phyloP scores from a whole-genome alignment of 1,140 invertebrate genomes.

The Maconellicoccus hirsutus region DNA sequence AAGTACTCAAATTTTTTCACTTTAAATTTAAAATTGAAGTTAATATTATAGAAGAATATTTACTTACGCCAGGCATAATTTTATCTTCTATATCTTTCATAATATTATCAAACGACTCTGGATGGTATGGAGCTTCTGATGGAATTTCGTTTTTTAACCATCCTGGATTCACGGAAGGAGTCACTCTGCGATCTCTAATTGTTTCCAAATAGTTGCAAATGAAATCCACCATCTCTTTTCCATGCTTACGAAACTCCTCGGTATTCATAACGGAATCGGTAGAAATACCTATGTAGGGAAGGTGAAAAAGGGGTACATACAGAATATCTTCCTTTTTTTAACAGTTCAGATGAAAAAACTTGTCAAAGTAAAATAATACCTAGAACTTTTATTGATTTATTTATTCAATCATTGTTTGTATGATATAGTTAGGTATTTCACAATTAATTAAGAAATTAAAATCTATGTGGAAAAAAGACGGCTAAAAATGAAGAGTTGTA shows the following conservation, averaged over 20 bases:
- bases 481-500: no score
- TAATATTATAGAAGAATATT: slow-evolving; percentile 29
- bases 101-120: slow-evolving; percentile 82
- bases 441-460: no score
- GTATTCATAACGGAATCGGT: slow-evolving; percentile 73
- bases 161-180: slow-evolving; percentile 80
- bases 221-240: slow-evolving; percentile 96
- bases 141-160: slow-evolving; percentile 79
- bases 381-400: not conserved
- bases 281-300: no score
- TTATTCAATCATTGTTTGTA: no score
- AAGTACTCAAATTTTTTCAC: not conserved
- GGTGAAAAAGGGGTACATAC: not conserved
- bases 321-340: not conserved
- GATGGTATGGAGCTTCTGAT: slow-evolving; percentile 65
- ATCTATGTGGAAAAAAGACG: no score
- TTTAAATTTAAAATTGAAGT: not conserved
- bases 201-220: slow-evolving; percentile 91
- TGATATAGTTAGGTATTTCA: no score
- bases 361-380: not conserved
- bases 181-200: slow-evolving; percentile 67
- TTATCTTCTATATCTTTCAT: slow-evolving; percentile 89
- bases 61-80: slow-evolving; percentile 92
- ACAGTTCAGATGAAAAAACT: no score
- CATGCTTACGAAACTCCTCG: slow-evolving; percentile 73